phyloP scores from a whole-genome alignment of 2,888 invertebrate genomes.

The Emmelina monodactyla region DNA sequence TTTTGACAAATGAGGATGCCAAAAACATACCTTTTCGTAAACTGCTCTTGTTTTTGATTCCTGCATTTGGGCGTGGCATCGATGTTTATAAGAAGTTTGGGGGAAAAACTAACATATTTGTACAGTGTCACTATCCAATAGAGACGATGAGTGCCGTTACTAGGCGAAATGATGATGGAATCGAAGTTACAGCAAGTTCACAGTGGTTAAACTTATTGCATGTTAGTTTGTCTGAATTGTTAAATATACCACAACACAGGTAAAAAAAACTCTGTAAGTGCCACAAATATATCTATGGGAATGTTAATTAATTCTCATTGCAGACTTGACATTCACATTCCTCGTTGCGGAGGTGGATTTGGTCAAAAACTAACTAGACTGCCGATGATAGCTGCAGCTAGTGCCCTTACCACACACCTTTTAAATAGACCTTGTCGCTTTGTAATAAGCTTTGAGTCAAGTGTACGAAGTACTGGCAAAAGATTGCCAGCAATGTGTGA shows the following conservation, averaged over 20 bases:
- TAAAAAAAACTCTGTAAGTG: slow-evolving; percentile 23
- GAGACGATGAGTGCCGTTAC: slow-evolving; percentile 68
- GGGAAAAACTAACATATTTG: slow-evolving; percentile 56
- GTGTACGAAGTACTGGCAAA: slow-evolving; percentile 75
- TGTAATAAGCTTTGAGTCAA: slow-evolving; percentile 73
- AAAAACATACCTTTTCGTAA: slow-evolving; percentile 19
- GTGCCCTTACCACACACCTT: slow-evolving; percentile 73
- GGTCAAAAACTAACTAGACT: slow-evolving; percentile 74
- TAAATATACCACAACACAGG: slow-evolving; percentile 60
- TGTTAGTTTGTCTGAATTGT: slow-evolving; percentile 30
- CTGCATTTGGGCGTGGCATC: slow-evolving; percentile 22
- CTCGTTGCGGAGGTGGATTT: slow-evolving; percentile 66
- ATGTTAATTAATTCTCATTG: not conserved
- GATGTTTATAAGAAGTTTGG: slow-evolving; percentile 36
- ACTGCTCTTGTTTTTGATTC: slow-evolving; percentile 10
- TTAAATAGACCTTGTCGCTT: slow-evolving; percentile 74
- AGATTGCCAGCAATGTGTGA: slow-evolving; percentile 66
- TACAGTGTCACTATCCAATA: slow-evolving; percentile 74
- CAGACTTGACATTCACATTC: slow-evolving; percentile 30
- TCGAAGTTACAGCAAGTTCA: slow-evolving; percentile 63
- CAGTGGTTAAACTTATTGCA: slow-evolving; percentile 66
- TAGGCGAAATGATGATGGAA: slow-evolving; percentile 69
- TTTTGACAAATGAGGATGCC: slow-evolving; percentile 19
- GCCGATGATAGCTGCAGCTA: slow-evolving; percentile 66
- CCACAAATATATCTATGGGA: not conserved